Conservation (phyloP, 2,888 invertebrate species). For the Amphiduros pacificus region DNA sequence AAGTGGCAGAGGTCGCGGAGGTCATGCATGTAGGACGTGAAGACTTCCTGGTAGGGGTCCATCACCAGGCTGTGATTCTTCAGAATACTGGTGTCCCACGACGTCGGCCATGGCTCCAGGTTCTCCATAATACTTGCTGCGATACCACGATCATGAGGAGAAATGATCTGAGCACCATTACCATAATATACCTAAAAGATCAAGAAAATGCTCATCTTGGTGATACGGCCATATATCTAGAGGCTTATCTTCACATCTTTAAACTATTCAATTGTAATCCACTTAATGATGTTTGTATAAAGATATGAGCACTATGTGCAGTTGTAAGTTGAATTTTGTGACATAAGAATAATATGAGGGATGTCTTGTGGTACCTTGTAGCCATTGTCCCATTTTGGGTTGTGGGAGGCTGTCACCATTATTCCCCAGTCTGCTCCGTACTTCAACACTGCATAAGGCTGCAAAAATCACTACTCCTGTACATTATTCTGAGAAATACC, state of each 20-base stretch:
- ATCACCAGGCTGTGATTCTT: conserved; percentile 63
- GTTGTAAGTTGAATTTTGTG: too few relatives aligned
- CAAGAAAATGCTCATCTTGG: too few relatives aligned
- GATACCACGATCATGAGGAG: conserved; percentile 88
- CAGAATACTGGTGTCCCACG: conserved; percentile 72
- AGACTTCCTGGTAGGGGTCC: conserved; percentile 75
- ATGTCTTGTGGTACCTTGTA: too few relatives aligned
- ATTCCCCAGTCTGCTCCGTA: conserved; percentile 81
- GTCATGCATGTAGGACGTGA: conserved; percentile 68
- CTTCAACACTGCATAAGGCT: conserved; percentile 78
- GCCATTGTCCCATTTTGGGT: conserved; percentile 93
- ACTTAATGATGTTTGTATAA: too few relatives aligned
- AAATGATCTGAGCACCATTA: conserved; percentile 90
- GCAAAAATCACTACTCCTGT: conserved; percentile 31
- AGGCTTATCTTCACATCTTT: too few relatives aligned
- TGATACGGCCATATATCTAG: too few relatives aligned
- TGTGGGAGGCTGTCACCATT: conserved; percentile 95
- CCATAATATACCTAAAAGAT: conserved; percentile 78
- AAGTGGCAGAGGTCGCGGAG: conserved; percentile 36
- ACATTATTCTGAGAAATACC: too few relatives aligned
- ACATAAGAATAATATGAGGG: too few relatives aligned
- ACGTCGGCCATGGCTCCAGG: conserved; percentile 74
- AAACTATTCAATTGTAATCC: too few relatives aligned
- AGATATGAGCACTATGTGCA: too few relatives aligned
- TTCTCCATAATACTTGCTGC: conserved; percentile 76